Evolutionary conservation across 2,797 vertebrate species (phyloP).

Genomic region (Eutrigla gurnardus): DNA sequence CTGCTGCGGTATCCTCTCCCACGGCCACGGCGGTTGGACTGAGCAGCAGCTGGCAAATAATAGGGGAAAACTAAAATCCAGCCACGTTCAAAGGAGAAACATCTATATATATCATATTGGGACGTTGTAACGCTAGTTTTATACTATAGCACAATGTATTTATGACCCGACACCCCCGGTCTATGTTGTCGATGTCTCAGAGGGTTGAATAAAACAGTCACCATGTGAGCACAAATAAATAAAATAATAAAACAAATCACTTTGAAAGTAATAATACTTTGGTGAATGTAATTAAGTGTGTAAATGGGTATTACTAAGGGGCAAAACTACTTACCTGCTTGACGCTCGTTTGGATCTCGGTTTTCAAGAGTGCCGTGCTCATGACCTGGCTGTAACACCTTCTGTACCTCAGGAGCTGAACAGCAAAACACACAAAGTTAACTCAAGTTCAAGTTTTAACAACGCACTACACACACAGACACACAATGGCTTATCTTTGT

Average conservation of each 20-base stretch:
- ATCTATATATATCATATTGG: neutral
- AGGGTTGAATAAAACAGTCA: neutral
- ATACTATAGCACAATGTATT: neutral
- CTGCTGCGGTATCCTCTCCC: slow-evolving; percentile 92
- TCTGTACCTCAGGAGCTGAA: slow-evolving; percentile 80
- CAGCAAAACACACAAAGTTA: slow-evolving; percentile 10
- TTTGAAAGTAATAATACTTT: neutral
- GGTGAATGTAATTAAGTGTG: neutral
- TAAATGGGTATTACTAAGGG: neutral
- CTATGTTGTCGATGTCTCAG: too few species aligned
- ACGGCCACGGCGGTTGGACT: slow-evolving; percentile 87
- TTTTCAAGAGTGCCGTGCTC: slow-evolving; percentile 82
- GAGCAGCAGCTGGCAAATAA: slow-evolving; percentile 70
- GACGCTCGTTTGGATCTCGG: slow-evolving; percentile 85
- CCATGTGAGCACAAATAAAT: too few species aligned
- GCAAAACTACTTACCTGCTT: slow-evolving; percentile 79
- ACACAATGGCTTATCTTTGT: neutral
- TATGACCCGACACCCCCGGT: too few species aligned
- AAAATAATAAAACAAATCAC: neutral
- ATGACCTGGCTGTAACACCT: too few species aligned
- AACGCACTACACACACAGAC: neutral
- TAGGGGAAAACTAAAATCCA: neutral
- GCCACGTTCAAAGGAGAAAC: neutral
- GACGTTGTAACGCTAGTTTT: neutral
- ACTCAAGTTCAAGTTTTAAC: neutral